A percentile compares a stretch with the other conserved stretches of the same genome.
phyloP scores from a whole-genome alignment of 2,113 vertebrate genomes.

The Misgurnus mizolepis region DNA sequence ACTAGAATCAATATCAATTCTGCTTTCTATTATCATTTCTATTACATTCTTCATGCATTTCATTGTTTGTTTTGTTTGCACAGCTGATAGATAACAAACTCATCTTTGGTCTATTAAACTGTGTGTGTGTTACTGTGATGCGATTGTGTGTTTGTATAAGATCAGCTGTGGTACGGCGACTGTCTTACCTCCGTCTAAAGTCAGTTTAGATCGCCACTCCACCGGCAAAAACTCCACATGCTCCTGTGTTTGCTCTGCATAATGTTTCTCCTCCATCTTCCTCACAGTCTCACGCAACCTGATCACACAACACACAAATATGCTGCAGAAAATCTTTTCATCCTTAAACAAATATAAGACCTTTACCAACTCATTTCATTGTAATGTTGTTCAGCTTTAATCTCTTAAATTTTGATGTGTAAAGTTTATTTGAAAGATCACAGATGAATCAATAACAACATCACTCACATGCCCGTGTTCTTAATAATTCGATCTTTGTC shows the following conservation, averaged over 20 bases:
- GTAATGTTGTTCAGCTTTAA: no score
- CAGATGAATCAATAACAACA: not conserved
- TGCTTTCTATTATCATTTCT: not conserved
- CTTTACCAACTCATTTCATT: no score
- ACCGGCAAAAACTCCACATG: conserved; percentile 97
- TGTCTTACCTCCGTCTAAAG: conserved; percentile 89
- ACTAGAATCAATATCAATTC: not conserved
- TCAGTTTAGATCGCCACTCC: conserved; percentile 94
- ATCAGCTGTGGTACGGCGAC: not conserved
- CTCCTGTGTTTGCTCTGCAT: conserved; percentile 83
- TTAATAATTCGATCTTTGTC: conserved; percentile 98
- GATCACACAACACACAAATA: conserved; percentile 5
- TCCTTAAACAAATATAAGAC: no score
- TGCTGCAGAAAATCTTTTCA: not conserved
- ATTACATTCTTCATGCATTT: not conserved
- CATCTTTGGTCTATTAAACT: not conserved
- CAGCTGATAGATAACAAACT: conserved; percentile 7
- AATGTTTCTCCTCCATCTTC: conserved; percentile 97
- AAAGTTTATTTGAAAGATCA: no score
- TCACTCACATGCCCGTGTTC: conserved; percentile 95
- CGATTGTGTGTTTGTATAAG: not conserved
- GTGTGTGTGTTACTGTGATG: not conserved
- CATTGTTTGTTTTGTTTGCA: not conserved
- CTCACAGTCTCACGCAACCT: conserved; percentile 95
- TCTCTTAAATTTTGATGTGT: not conserved